Conservation (phyloP, 2,113 vertebrate species). For the Ondatra zibethicus region DNA sequence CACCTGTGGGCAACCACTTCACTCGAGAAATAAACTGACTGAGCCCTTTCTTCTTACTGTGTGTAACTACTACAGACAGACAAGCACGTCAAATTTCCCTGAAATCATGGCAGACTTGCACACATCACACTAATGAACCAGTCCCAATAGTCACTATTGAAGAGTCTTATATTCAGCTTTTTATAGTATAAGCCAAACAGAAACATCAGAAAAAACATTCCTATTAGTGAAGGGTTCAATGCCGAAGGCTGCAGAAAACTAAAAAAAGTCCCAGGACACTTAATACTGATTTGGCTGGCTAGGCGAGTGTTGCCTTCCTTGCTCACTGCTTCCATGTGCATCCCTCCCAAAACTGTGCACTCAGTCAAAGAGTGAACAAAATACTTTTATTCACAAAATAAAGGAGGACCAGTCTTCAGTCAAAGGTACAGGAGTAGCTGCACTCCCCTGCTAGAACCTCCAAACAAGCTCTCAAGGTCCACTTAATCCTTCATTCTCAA, state of each 20-base stretch:
- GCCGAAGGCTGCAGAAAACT: not conserved
- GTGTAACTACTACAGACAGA: not conserved
- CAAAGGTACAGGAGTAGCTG: not conserved
- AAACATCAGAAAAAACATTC: not conserved
- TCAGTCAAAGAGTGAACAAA: not conserved
- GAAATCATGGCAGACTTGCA: not conserved
- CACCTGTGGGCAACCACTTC: not conserved
- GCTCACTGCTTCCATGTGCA: not conserved
- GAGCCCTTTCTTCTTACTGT: not conserved
- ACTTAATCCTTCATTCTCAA: not conserved
- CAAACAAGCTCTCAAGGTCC: not conserved
- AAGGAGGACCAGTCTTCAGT: not conserved
- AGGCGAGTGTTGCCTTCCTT: not conserved
- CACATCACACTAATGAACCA: constrained; percentile 1
- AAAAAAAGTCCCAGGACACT: constrained; percentile 1
- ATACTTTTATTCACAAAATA: not conserved
- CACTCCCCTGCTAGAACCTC: not conserved
- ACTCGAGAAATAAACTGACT: not conserved
- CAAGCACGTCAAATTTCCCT: constrained; percentile 21
- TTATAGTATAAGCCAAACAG: not conserved
- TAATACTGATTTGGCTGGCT: not conserved
- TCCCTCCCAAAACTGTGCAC: not conserved
- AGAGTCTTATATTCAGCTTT: not conserved
- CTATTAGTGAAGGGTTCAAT: not conserved
- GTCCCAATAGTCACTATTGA: not conserved